Conservation (phyloP, 2,888 invertebrate genomes). For the Lochmaea crataegi region DNA sequence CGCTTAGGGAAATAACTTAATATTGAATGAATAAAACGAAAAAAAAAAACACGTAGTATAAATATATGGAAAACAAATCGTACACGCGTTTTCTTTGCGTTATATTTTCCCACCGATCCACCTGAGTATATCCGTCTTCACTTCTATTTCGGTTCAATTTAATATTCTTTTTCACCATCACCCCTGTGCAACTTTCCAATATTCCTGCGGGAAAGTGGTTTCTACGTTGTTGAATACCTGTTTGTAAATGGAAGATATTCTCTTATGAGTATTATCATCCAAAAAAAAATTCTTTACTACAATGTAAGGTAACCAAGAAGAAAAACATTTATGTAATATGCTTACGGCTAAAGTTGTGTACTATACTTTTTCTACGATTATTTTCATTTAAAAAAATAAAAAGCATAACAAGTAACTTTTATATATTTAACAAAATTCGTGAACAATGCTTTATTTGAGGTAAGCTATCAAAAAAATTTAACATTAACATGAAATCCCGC, state of each 20-base stretch:
- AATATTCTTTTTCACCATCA: slow-evolving; percentile 30
- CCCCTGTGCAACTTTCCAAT: slow-evolving; percentile 25
- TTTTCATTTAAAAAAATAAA: too few species aligned
- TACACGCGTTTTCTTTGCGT: slow-evolving; percentile 25
- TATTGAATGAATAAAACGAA: slow-evolving; percentile 7
- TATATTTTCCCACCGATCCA: slow-evolving; percentile 23
- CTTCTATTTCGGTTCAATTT: slow-evolving; percentile 29
- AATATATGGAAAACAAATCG: slow-evolving; percentile 18
- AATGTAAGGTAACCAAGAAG: too few species aligned
- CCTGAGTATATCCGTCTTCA: slow-evolving; percentile 21
- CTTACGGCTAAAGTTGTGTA: too few species aligned
- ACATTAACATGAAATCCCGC: too few species aligned
- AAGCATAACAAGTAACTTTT: too few species aligned
- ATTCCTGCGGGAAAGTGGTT: slow-evolving; percentile 31
- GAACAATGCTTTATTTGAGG: too few species aligned
- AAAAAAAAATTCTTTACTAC: too few species aligned
- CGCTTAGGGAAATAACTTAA: slow-evolving; percentile 12
- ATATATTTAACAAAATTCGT: too few species aligned
- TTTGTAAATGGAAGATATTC: slow-evolving; percentile 15
- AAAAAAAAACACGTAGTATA: neutral
- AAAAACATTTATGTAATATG: too few species aligned
- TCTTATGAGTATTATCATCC: too few species aligned
- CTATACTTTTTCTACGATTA: too few species aligned
- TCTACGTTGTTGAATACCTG: slow-evolving; percentile 5
- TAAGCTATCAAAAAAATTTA: too few species aligned